Conservation (phyloP, 2,113 vertebrate genomes). For the Perccottus glenii region DNA sequence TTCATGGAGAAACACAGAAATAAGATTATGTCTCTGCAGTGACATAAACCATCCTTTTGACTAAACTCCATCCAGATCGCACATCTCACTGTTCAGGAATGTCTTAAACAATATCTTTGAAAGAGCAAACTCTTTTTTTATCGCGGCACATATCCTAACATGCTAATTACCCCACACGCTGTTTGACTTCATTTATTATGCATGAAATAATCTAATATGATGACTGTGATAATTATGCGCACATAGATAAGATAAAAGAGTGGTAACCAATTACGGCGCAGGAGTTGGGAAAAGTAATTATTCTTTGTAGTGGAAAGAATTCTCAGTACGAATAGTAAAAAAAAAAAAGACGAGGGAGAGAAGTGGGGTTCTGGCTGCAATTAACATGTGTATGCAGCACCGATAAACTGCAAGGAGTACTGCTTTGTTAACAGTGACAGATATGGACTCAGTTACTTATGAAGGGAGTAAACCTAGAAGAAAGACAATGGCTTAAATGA, state of each 20-base stretch:
- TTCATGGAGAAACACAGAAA: neutral
- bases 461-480: neutral
- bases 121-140: constrained; percentile 47
- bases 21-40: neutral
- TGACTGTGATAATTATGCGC: constrained; percentile 78
- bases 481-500: too few relatives aligned
- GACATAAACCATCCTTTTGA: neutral
- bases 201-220: constrained; percentile 80
- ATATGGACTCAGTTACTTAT: neutral
- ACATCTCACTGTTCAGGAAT: constrained; percentile 57
- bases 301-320: constrained; percentile 75
- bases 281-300: constrained; percentile 76
- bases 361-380: constrained; percentile 10
- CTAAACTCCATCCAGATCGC: neutral
- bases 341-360: constrained; percentile 16
- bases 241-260: constrained; percentile 79
- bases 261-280: constrained; percentile 73
- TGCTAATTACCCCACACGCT: constrained; percentile 77
- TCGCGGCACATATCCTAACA: constrained; percentile 66
- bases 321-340: constrained; percentile 24
- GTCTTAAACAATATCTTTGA: constrained; percentile 55
- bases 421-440: constrained; percentile 7
- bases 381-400: constrained; percentile 7
- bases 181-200: constrained; percentile 80
- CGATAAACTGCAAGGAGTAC: neutral